These are phyloP conservation scores for Xiphorhynchus elegans DNA, from an alignment of 2,113 vertebrate species.

Conservation along the genomic window DNA sequence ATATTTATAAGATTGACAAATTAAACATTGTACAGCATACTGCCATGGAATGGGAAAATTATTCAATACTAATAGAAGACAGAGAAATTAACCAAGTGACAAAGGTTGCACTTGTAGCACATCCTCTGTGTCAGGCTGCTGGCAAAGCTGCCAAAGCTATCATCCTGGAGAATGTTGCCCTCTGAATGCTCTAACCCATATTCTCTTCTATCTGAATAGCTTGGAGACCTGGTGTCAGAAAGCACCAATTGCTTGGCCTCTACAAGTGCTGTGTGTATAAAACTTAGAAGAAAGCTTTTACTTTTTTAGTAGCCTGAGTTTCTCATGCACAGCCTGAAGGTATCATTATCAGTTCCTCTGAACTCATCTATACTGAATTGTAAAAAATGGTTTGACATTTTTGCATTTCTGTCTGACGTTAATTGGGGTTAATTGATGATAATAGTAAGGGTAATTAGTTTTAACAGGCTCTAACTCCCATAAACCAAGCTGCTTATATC, in stretches of 20 bases:
- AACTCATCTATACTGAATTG: background rate
- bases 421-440: slow-evolving; percentile 41
- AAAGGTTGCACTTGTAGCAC: background rate
- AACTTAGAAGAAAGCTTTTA: background rate
- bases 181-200: accelerated
- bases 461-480: slow-evolving; percentile 2
- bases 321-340: background rate
- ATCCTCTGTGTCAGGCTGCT: background rate
- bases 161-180: accelerated
- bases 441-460: slow-evolving; percentile 43
- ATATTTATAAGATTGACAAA: background rate
- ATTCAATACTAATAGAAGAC: background rate
- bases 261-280: background rate
- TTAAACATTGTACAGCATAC: background rate
- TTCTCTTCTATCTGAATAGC: background rate
- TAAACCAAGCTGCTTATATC: background rate
- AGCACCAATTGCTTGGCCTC: background rate
- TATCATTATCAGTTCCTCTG: background rate
- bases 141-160: background rate
- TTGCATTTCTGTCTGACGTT: slow-evolving; percentile 17
- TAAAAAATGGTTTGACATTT: background rate
- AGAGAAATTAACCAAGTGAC: background rate
- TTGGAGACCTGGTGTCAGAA: background rate
- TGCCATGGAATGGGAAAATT: background rate
- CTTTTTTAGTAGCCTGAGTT: background rate